These are phyloP conservation scores for Caloenas nicobarica DNA, from an alignment of 2,113 vertebrate species.

Conservation along the genomic window DNA sequence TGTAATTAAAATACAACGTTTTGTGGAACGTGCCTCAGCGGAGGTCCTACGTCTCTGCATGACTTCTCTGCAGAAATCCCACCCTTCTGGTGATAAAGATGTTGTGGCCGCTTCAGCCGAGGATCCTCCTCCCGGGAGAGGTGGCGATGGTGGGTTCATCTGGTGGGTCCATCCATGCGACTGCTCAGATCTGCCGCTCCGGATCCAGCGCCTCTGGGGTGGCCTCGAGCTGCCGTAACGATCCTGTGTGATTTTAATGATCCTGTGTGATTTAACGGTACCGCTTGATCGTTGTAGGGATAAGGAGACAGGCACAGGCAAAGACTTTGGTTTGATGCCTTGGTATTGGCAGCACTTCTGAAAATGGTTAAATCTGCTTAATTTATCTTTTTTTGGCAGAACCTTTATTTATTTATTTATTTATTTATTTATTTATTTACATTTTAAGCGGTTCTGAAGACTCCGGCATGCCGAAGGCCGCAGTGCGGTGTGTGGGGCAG, in stretches of 20 bases:
- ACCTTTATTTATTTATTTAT: too few relatives aligned
- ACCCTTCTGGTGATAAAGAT: neutral
- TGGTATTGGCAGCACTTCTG: slow-evolving; percentile 29
- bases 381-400: neutral
- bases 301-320: slow-evolving; percentile 44
- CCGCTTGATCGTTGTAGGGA: neutral
- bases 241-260: neutral
- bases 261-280: neutral
- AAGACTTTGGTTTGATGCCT: neutral
- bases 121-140: neutral
- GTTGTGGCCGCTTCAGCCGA: neutral
- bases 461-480: too few relatives aligned
- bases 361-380: neutral
- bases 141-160: neutral
- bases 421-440: too few relatives aligned
- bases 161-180: rapidly evolving
- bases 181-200: neutral
- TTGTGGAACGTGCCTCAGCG: neutral
- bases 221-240: neutral
- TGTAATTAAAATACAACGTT: neutral
- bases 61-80: neutral
- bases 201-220: neutral
- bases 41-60: neutral
- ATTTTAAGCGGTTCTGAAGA: too few relatives aligned
- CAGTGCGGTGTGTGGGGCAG: too few relatives aligned